phyloP scores from a whole-genome alignment of 2,797 vertebrate genomes.

The Pseudomugil gertrudae region DNA sequence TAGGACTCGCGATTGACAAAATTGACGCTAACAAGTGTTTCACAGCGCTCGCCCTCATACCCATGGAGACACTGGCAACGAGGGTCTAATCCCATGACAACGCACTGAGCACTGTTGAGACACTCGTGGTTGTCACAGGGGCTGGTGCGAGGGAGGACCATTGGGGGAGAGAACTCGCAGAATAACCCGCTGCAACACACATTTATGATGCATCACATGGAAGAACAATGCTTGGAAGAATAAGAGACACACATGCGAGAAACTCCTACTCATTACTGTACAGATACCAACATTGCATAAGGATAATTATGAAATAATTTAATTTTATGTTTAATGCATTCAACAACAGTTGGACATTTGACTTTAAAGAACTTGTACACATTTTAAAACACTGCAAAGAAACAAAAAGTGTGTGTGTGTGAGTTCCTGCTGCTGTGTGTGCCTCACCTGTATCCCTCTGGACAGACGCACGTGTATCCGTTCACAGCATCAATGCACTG shows the following conservation, averaged over 20 bases:
- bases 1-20: slow-evolving; percentile 94
- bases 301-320: too few relatives aligned
- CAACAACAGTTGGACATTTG: background rate
- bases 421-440: background rate
- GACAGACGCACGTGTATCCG: slow-evolving; percentile 94
- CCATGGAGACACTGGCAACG: slow-evolving; percentile 93
- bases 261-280: background rate
- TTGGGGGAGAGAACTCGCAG: slow-evolving; percentile 93
- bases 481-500: slow-evolving; percentile 94
- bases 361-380: background rate
- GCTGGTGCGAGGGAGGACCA: slow-evolving; percentile 96
- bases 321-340: too few relatives aligned
- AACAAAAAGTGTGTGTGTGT: background rate
- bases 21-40: slow-evolving; percentile 93
- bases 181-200: slow-evolving; percentile 88
- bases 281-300: too few relatives aligned
- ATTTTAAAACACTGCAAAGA: background rate
- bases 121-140: slow-evolving; percentile 96
- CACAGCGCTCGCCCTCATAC: slow-evolving; percentile 92
- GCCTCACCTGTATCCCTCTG: slow-evolving; percentile 91
- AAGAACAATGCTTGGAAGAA: background rate
- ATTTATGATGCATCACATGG: background rate
- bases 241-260: background rate
- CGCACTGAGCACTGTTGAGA: slow-evolving; percentile 93
- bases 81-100: slow-evolving; percentile 87